These are phyloP conservation scores for Conus betulinus DNA, from an alignment of 1,140 invertebrate species.

Conservation along the genomic window DNA sequence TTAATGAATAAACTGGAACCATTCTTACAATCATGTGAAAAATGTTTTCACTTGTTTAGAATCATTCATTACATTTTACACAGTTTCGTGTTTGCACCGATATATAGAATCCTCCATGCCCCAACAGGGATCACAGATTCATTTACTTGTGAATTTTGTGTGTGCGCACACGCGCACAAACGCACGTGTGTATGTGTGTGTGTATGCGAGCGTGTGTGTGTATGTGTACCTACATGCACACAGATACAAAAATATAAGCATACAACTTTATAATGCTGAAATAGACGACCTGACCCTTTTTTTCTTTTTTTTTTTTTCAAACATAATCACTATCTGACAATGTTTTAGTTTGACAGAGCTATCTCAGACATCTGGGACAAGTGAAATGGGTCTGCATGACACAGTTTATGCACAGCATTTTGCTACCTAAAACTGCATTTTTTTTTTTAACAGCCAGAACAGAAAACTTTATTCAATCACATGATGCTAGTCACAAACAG, in stretches of 20 bases:
- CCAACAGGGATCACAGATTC: not conserved
- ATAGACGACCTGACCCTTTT: not conserved
- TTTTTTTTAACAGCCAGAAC: not conserved
- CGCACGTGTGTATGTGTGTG: no score
- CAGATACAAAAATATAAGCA: not conserved
- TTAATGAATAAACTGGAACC: no score
- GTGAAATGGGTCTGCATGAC: not conserved
- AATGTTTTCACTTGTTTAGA: no score
- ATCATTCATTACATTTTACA: no score
- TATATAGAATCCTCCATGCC: not conserved
- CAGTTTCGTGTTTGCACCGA: no score
- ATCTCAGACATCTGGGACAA: not conserved
- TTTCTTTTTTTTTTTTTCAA: not conserved
- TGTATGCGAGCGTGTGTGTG: no score
- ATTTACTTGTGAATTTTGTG: not conserved
- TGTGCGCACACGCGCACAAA: no score
- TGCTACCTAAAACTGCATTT: not conserved
- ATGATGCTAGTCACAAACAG: not conserved
- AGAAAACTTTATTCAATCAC: not conserved
- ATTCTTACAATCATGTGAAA: no score
- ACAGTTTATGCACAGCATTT: conserved; percentile 10
- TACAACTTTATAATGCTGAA: not conserved
- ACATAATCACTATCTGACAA: no score
- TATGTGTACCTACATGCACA: not conserved
- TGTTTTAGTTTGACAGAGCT: not conserved